A percentile compares a stretch with the other conserved stretches of the same genome.
phyloP scores from a whole-genome alignment of 1,140 invertebrate species.

The Meloidogyne exigua region DNA sequence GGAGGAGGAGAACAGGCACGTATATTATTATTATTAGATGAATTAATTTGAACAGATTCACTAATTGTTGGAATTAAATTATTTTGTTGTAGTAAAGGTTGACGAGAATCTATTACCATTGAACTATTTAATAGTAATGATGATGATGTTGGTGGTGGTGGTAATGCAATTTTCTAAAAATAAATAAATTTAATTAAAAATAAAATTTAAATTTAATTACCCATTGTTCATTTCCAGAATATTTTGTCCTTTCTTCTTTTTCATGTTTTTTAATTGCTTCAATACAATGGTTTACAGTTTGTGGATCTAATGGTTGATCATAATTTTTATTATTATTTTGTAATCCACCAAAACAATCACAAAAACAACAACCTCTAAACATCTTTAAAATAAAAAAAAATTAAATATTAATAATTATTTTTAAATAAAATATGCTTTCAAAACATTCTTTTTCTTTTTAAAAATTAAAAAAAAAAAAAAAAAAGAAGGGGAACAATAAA shows the following conservation, averaged over 20 bases:
- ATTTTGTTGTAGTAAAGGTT: constrained; percentile 23
- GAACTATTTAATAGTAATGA: background rate
- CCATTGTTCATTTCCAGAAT: background rate
- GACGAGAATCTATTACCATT: constrained; percentile 38
- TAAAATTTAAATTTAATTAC: background rate
- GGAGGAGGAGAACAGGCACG: constrained; percentile 37
- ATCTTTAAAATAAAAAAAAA: constrained; percentile 25
- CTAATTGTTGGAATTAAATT: constrained; percentile 40
- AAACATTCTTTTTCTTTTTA: too few relatives aligned
- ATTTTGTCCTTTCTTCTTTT: constrained; percentile 34
- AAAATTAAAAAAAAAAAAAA: too few relatives aligned
- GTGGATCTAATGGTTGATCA: constrained; percentile 38
- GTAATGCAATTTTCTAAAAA: background rate
- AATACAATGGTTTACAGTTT: constrained; percentile 41
- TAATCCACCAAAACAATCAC: constrained; percentile 51
- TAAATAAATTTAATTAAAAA: too few relatives aligned
- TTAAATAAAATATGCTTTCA: too few relatives aligned
- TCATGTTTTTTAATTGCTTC: constrained; percentile 39
- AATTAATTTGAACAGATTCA: constrained; percentile 24
- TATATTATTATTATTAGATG: background rate
- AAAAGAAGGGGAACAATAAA: too few relatives aligned
- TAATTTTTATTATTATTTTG: constrained; percentile 34
- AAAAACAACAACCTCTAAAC: constrained; percentile 49
- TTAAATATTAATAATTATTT: too few relatives aligned
- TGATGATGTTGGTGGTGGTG: constrained; percentile 7